Percentiles rank a stretch among this genome's conserved stretches.
Evolutionary conservation across 2,888 invertebrate species (phyloP).

Genomic region (Podotricha telesiphe): DNA sequence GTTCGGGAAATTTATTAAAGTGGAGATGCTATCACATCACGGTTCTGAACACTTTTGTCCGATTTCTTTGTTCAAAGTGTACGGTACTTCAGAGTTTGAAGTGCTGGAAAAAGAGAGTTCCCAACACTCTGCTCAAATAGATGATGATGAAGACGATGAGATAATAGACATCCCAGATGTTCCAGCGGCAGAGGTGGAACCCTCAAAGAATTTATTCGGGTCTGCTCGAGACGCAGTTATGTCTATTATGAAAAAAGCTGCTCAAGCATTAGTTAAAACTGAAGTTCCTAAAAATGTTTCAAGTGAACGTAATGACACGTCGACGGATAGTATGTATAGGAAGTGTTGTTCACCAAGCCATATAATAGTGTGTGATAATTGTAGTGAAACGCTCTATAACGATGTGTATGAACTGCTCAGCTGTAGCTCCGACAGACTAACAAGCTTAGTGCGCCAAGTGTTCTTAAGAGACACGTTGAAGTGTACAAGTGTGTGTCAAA

Average conservation of each 20-base stretch:
- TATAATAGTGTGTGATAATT: constrained; percentile 89
- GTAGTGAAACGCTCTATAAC: constrained; percentile 87
- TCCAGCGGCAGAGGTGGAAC: constrained; percentile 76
- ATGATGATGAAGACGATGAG: constrained; percentile 87
- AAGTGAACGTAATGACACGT: constrained; percentile 74
- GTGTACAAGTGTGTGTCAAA: constrained; percentile 84
- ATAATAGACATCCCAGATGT: constrained; percentile 83
- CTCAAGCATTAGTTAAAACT: constrained; percentile 91
- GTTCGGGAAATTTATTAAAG: constrained; percentile 95
- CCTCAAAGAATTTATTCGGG: constrained; percentile 90
- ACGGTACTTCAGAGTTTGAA: constrained; percentile 96
- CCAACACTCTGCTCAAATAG: constrained; percentile 85
- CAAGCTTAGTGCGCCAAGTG: constrained; percentile 83
- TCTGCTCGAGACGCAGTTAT: constrained; percentile 95
- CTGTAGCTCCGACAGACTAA: constrained; percentile 86
- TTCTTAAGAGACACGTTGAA: constrained; percentile 85
- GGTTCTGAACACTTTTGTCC: constrained; percentile 99
- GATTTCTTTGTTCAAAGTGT: constrained; percentile 96
- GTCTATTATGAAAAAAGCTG: constrained; percentile 96
- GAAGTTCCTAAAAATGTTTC: constrained; percentile 85
- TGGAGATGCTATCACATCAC: constrained; percentile 96
- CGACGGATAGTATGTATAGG: constrained; percentile 70
- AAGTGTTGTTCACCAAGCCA: constrained; percentile 89
- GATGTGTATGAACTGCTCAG: constrained; percentile 89
- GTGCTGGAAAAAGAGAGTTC: constrained; percentile 92